A percentile compares a stretch with the other conserved stretches of the same genome.
Conservation (phyloP, 2,113 vertebrate species). For the Lonchura striata region DNA sequence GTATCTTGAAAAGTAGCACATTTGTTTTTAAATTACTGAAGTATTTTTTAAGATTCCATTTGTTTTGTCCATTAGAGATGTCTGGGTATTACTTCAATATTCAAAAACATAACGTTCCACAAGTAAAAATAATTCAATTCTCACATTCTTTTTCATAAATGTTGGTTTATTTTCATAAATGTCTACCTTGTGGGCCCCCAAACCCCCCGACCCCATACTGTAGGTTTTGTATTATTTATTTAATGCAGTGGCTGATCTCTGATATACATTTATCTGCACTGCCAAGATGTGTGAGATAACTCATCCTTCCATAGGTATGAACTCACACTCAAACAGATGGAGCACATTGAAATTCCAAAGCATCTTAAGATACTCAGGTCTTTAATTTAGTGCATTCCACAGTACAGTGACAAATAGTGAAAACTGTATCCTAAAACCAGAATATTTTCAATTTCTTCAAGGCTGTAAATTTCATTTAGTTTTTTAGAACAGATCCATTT, state of each 20-base stretch:
- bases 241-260: not conserved
- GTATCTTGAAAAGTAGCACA: not conserved
- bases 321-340: not conserved
- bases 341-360: not conserved
- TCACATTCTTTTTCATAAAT: not conserved
- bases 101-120: not conserved
- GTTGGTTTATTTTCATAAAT: not conserved
- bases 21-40: not conserved
- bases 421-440: not conserved
- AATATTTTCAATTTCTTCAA: not conserved
- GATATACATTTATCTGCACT: not conserved
- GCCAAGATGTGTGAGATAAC: not conserved
- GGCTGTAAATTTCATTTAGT: not conserved
- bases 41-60: not conserved
- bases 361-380: not conserved
- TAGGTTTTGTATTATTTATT: not conserved
- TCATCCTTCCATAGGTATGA: not conserved
- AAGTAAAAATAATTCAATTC: not conserved
- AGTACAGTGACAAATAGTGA: not conserved
- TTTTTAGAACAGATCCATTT: slow-evolving; percentile 25
- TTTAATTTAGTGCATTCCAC: not conserved
- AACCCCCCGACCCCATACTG: fast-evolving
- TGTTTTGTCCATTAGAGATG: not conserved
- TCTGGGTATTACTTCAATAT: not conserved
- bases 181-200: not conserved